Percentiles rank a stretch among this genome's conserved stretches.
phyloP scores from a whole-genome alignment of 2,888 invertebrate species.

The Cactoblastis cactorum region DNA sequence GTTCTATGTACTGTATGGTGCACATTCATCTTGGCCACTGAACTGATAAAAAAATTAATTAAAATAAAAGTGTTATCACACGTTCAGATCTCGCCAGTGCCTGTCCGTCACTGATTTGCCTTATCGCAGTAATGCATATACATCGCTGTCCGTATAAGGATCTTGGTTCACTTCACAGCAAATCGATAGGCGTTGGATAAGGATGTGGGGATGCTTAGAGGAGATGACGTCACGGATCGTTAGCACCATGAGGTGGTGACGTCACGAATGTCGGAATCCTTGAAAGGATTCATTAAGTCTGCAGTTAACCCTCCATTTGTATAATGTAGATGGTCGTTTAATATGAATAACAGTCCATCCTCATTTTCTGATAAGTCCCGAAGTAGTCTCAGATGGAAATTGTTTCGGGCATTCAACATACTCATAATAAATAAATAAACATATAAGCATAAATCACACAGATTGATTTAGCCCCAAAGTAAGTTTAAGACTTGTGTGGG shows the following conservation, averaged over 20 bases:
- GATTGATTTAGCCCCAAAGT: no score
- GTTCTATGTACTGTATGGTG: conserved; percentile 53
- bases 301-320: conserved; percentile 19
- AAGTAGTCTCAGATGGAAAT: not conserved
- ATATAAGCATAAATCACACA: no score
- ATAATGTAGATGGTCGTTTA: conserved; percentile 14
- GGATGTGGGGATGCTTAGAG: conserved; percentile 50
- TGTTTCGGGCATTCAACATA: not conserved
- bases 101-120: conserved; percentile 44
- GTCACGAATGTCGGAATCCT: conserved; percentile 50
- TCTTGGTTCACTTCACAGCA: conserved; percentile 33
- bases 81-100: conserved; percentile 48
- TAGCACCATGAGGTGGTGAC: conserved; percentile 55
- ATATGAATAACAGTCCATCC: not conserved
- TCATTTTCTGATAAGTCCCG: conserved; percentile 6
- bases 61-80: conserved; percentile 32
- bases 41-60: conserved; percentile 20
- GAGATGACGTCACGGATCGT: conserved; percentile 68
- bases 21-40: conserved; percentile 52
- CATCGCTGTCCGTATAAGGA: conserved; percentile 35
- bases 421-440: not conserved
- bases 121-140: conserved; percentile 45
- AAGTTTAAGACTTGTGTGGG: no score
- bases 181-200: conserved; percentile 51
- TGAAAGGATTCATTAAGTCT: conserved; percentile 14